These are phyloP conservation scores for Cactoblastis cactorum DNA, from an alignment of 2,888 invertebrate species.

Conservation along the genomic window DNA sequence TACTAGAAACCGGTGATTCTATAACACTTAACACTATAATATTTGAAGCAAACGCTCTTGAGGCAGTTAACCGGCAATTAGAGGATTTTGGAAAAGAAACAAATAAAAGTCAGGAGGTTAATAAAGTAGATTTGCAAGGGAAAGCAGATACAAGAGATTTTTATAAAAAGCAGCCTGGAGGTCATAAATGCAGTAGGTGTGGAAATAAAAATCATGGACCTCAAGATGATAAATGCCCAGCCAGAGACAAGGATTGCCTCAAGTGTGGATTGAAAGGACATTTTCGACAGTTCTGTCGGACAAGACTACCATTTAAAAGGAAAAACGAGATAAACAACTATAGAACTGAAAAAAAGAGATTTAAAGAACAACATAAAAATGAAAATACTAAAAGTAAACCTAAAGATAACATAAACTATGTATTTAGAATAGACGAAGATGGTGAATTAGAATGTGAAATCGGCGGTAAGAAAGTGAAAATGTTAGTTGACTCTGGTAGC, in stretches of 20 bases:
- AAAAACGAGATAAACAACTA: neutral
- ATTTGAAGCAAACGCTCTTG: conserved; percentile 25
- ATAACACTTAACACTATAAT: conserved; percentile 22
- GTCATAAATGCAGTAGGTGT: neutral
- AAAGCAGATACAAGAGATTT: neutral
- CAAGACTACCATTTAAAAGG: neutral
- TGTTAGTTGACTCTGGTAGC: conserved; percentile 25
- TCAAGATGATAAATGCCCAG: neutral
- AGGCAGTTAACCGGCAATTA: conserved; percentile 17
- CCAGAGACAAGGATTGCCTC: neutral
- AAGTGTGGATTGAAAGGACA: neutral
- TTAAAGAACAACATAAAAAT: neutral
- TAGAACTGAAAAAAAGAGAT: neutral
- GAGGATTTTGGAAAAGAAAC: conserved; percentile 8
- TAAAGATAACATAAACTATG: conserved; percentile 2
- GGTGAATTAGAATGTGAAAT: neutral
- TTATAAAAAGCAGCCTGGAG: neutral
- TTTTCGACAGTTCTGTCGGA: neutral
- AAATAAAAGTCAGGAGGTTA: too few species aligned
- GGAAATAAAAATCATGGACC: neutral
- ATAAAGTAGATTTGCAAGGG: too few species aligned
- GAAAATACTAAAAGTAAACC: neutral
- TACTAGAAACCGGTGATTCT: conserved; percentile 20
- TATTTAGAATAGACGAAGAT: conserved; percentile 10
- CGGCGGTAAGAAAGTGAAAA: conserved; percentile 16